Base-by-base conservation (phyloP, 2,888 invertebrate species). In the Synergus japonicus region DNA sequence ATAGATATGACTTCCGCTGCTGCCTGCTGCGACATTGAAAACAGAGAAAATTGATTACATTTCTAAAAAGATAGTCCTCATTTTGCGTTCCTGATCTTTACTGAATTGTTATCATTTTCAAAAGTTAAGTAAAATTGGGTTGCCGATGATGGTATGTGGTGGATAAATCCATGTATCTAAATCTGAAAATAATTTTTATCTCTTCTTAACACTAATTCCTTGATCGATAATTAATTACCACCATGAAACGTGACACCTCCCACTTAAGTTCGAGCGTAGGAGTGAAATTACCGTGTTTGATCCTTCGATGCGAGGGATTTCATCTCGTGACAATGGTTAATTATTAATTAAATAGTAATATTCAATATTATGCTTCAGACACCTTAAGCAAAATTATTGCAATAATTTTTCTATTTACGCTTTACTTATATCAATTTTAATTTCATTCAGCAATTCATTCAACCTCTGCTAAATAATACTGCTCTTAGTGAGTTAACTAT, bases 1-100 rank as follows among this genome's bases (percentile, higher is more conserved):
- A 69, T 69, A 69, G 54, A 22, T 44, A 18, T 76, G 46, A 76
- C 63, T 46, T 64, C 76, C 60, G 63, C 44, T 76, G n/a, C 37
- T 29, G 63, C 1, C 18, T 64, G 5, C 22, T 67, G 18, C n/a
- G n/a, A 2, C n/a, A 41, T 22, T 60, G 1, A 60, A 60, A 29
- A 29, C 4, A 60, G 1, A 29, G 12, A 60, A 60, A 10, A 29
- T 60, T 66, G n/a, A 18, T 66, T 66, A 66, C 10, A 15, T 66
- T 18, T n/a, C 10, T 43, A 2, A 66, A n/a, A 43, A 66, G 8
- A 43, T 43, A 13, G 60, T 60, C 1, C 22, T 18, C 0, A 4
- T 46, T 46, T 46, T 46, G 4, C 13, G 46, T 46, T 10, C 13
- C 46, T 12, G 13, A 46, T 12, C 13, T 2, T 46, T 4, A 12